phyloP scores from a whole-genome alignment of 2,797 vertebrate species.

The Perodicticus potto region DNA sequence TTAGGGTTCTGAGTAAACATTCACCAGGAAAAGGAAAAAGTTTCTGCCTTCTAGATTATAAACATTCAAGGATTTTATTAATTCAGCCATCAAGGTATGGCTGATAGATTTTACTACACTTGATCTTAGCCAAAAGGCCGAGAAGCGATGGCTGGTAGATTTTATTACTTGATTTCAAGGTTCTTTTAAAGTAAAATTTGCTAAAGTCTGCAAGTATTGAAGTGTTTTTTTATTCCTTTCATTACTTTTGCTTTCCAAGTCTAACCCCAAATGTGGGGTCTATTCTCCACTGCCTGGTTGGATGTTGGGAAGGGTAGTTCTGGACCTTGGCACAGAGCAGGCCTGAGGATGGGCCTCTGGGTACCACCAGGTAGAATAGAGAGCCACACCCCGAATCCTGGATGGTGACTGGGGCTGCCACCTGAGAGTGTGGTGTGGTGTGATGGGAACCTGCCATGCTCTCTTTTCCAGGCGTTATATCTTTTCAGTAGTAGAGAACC shows the following conservation, averaged over 20 bases:
- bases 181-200: not conserved
- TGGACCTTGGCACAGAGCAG: not conserved
- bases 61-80: not conserved
- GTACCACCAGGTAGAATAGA: not conserved
- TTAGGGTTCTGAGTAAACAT: rapidly evolving
- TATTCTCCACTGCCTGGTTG: rapidly evolving
- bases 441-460: not conserved
- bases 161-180: not conserved
- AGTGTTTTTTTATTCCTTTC: not conserved
- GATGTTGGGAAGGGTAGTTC: not conserved
- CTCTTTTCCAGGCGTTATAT: conserved; percentile 92
- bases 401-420: not conserved
- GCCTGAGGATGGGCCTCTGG: not conserved
- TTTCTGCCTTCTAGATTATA: not conserved
- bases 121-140: no score
- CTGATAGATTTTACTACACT: not conserved
- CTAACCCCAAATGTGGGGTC: not conserved
- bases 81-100: not conserved
- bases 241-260: not conserved
- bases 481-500: conserved; percentile 93
- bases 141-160: no score
- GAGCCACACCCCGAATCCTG: not conserved
- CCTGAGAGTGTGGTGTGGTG: rapidly evolving
- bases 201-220: not conserved
- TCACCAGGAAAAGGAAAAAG: not conserved